These are phyloP conservation scores for Limenitis camilla DNA, from an alignment of 2,888 invertebrate genomes.

Conservation along the genomic window DNA sequence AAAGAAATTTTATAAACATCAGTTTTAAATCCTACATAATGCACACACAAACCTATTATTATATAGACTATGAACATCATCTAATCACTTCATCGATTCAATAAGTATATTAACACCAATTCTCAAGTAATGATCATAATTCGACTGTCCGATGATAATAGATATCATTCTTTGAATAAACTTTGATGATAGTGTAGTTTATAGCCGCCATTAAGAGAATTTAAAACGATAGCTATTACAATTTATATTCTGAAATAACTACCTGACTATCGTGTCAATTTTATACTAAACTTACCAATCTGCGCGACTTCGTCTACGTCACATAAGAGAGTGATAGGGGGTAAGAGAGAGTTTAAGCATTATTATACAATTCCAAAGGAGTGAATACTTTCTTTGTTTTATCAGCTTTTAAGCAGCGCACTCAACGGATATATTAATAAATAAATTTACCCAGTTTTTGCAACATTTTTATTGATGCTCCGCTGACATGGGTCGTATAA, in stretches of 20 bases:
- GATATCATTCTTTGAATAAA: constrained; percentile 25
- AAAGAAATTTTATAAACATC: no score
- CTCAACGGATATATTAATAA: no score
- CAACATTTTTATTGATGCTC: no score
- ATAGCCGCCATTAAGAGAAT: constrained; percentile 13
- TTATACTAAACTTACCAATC: no score
- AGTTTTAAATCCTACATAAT: background rate
- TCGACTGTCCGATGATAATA: constrained; percentile 25
- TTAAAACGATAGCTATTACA: constrained; percentile 20
- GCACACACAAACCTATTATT: background rate
- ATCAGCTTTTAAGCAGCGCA: no score
- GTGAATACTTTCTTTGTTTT: no score
- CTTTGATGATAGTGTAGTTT: constrained; percentile 20
- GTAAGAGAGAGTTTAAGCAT: no score
- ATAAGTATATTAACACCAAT: constrained; percentile 29
- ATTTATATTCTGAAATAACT: constrained; percentile 19
- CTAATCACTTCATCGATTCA: constrained; percentile 34
- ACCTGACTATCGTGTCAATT: background rate
- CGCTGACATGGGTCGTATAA: no score
- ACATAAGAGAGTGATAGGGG: no score
- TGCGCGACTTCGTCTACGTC: no score
- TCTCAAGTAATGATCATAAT: constrained; percentile 26
- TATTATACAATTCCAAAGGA: no score
- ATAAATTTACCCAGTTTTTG: no score
- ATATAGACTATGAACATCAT: constrained; percentile 20